phyloP scores from a whole-genome alignment of 2,888 invertebrate species.

The Colletes collaris region DNA sequence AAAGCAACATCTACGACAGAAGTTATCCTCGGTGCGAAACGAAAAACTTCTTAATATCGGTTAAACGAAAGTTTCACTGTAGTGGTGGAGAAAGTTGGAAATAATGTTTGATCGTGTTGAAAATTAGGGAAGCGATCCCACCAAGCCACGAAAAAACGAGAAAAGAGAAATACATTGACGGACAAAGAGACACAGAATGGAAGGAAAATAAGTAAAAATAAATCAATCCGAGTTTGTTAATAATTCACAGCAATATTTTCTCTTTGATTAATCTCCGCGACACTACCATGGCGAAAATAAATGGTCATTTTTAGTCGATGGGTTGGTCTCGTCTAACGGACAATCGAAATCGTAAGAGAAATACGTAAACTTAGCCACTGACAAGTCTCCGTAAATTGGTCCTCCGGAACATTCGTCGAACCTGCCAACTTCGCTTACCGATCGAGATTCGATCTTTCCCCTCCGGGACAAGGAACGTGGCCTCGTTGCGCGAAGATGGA shows the following conservation, averaged over 20 bases:
- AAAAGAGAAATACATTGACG: constrained; percentile 8
- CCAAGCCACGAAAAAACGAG: constrained; percentile 65
- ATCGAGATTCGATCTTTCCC: constrained; percentile 71
- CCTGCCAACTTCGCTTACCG: constrained; percentile 68
- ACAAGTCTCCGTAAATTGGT: constrained; percentile 59
- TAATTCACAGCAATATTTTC: too few species aligned
- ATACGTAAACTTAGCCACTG: constrained; percentile 28
- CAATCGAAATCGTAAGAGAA: neutral
- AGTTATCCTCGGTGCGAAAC: constrained; percentile 63
- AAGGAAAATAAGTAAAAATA: neutral
- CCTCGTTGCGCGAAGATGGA: constrained; percentile 65
- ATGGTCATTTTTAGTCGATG: neutral
- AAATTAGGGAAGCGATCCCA: constrained; percentile 77
- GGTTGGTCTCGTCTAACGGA: neutral
- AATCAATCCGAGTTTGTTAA: too few species aligned
- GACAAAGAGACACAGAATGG: neutral
- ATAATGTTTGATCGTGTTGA: constrained; percentile 79
- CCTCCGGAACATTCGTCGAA: constrained; percentile 49
- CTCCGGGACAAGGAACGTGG: constrained; percentile 68
- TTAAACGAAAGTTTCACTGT: constrained; percentile 72
- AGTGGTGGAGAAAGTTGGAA: constrained; percentile 65
- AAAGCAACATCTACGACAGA: constrained; percentile 32
- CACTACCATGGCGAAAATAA: too few species aligned
- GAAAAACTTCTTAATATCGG: constrained; percentile 76
- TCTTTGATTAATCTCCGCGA: too few species aligned